Evolutionary conservation across 2,888 invertebrate genomes (phyloP).

Genomic region (Apodemia zela): DNA sequence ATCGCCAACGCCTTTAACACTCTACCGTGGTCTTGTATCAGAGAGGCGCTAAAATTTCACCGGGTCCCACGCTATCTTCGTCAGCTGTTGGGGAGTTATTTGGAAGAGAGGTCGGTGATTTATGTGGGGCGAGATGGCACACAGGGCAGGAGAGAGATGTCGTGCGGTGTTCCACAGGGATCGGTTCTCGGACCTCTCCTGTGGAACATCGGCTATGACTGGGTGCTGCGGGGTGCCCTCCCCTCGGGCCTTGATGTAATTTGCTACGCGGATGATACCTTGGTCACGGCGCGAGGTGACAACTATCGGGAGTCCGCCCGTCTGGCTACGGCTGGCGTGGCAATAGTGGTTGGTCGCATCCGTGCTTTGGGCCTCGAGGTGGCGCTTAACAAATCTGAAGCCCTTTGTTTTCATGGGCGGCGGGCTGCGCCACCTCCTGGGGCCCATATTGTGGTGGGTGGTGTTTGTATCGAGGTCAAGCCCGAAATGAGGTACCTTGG

Average conservation of each 20-base stretch:
- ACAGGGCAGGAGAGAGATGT: too few relatives aligned
- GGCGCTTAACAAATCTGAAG: background rate
- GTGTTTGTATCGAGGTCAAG: background rate
- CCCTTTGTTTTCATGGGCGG: background rate
- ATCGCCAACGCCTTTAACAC: too few relatives aligned
- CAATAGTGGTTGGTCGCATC: background rate
- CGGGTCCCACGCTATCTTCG: too few relatives aligned
- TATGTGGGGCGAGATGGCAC: too few relatives aligned
- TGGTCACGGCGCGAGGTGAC: background rate
- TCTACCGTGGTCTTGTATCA: too few relatives aligned
- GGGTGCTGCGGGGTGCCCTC: background rate
- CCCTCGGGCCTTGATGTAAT: background rate
- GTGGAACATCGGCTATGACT: background rate
- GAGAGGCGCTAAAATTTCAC: too few relatives aligned
- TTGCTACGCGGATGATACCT: conserved; percentile 4
- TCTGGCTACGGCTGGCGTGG: background rate
- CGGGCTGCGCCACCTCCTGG: background rate
- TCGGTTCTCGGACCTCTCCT: background rate
- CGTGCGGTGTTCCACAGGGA: too few relatives aligned
- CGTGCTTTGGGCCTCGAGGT: background rate
- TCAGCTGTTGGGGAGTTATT: too few relatives aligned
- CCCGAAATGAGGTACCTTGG: background rate
- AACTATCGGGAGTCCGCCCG: background rate
- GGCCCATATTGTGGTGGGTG: background rate
- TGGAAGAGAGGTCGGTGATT: too few relatives aligned